Percentiles rank a stretch among this genome's conserved stretches.
Conservation (phyloP, 2,113 vertebrate species). For the Limanda limanda region DNA sequence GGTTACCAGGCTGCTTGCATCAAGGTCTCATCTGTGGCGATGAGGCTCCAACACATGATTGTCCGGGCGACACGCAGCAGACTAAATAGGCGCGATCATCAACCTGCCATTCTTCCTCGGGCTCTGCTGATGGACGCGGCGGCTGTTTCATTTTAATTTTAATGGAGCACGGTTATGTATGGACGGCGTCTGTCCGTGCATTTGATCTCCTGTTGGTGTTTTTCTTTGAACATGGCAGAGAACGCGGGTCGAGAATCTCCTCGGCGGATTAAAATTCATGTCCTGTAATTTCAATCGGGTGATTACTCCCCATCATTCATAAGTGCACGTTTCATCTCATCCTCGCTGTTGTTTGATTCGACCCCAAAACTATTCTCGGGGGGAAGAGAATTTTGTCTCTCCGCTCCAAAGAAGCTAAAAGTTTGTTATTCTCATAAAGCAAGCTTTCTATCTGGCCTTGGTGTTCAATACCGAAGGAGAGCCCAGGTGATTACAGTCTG, state of each 20-base stretch:
- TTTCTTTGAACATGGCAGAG: slow-evolving; percentile 18
- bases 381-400: slow-evolving; percentile 23
- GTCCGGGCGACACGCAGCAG: slow-evolving; percentile 6
- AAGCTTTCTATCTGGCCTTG: slow-evolving; percentile 52
- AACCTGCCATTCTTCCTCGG: slow-evolving; percentile 31
- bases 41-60: slow-evolving; percentile 12
- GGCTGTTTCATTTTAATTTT: slow-evolving; percentile 30
- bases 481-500: slow-evolving; percentile 68
- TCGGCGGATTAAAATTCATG: slow-evolving; percentile 16
- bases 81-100: slow-evolving; percentile 41
- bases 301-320: slow-evolving; percentile 28
- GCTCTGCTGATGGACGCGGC: slow-evolving; percentile 1
- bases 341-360: slow-evolving; percentile 3
- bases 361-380: slow-evolving; percentile 10
- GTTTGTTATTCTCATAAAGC: slow-evolving; percentile 34
- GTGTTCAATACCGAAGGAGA: slow-evolving; percentile 42
- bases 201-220: slow-evolving; percentile 30
- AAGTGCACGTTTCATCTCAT: slow-evolving; percentile 30
- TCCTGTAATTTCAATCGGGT: slow-evolving; percentile 27
- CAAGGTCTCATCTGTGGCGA: slow-evolving; percentile 10
- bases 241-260: slow-evolving; percentile 5
- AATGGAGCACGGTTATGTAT: slow-evolving; percentile 26
- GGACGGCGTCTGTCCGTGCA: slow-evolving; percentile 18
- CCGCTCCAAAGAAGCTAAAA: slow-evolving; percentile 28
- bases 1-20: slow-evolving; percentile 29